Evolutionary conservation across 2,888 invertebrate genomes (phyloP), one percentile per base, ranked within the genome.

Genomic region (Lumbricus terrestris): DNA sequence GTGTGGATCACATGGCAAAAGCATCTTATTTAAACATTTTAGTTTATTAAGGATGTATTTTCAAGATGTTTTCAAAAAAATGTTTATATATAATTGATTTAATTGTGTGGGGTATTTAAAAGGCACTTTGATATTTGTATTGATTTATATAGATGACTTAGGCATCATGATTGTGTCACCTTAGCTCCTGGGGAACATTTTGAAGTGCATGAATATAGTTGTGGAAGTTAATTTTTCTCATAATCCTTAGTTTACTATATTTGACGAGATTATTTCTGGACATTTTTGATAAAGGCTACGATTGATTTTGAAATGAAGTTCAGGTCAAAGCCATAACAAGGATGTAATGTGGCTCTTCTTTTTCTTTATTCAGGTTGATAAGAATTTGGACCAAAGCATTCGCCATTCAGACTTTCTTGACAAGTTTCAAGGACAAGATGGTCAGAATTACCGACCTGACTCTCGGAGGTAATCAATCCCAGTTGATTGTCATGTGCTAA

Each of bases 381-480:
- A 92, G 89, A 93, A 93, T 82, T 92, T 93, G 2, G 93, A 94
- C 92, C 94, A 93, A 11, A 93, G 94, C 20, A 91, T 94, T 6
- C 92, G 92, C 11, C 94, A 94, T 91, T 89, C 91, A 47, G 94
- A 94, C 90, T 94, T 94, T 90, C 90, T 94, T 88, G 92, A 93
- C 35, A 93, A 93, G 89, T 93, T 93, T 91, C 90, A 91, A 85
- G 92, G 92, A 15, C 90, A 38, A 91, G 90, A 85, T 85, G 47
- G 69, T 69, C 89, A 20, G 88, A 42, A 89, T 42, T 20, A 20
- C 20, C 35, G 35, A 35, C 89, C 82, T 35, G 34, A 35, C 29
- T 42, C 34, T 16, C 34, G 35, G 16, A 91, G 82, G 23, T 34
- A 82, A 69, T 11, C 0, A 69, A 20, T 11, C 23, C 1, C 47